A percentile compares a stretch with the other conserved stretches of the same genome.
Evolutionary conservation across 2,113 vertebrate species (phyloP).

Genomic region (Pelvicachromis taeniatus): DNA sequence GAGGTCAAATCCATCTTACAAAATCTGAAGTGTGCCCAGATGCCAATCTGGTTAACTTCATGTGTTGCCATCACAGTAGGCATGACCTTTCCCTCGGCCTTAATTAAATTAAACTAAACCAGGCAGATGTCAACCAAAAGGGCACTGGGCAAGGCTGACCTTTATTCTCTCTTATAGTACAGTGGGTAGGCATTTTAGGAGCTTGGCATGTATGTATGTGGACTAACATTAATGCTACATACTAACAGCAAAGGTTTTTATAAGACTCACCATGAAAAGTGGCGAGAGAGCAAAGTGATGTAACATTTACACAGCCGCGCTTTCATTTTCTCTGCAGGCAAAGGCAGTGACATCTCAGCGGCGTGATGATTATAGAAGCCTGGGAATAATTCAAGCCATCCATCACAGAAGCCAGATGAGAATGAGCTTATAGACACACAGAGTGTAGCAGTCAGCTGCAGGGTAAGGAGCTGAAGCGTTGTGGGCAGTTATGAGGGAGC

Average conservation of each 20-base stretch:
- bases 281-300: neutral
- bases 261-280: neutral
- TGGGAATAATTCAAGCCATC: conserved; percentile 2
- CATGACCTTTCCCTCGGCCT: conserved; percentile 41
- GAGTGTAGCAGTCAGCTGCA: neutral
- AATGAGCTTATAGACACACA: neutral
- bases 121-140: conserved; percentile 49
- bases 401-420: conserved; percentile 6
- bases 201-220: neutral
- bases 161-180: conserved; percentile 22
- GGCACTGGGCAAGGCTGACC: conserved; percentile 45
- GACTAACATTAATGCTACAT: neutral
- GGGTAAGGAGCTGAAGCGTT: neutral
- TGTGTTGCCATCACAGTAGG: neutral
- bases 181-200: neutral
- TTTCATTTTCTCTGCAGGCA: conserved; percentile 13
- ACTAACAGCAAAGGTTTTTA: neutral
- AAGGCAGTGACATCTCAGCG: neutral
- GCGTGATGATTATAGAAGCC: conserved; percentile 24
- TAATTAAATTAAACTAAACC: conserved; percentile 36
- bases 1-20: neutral
- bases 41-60: neutral
- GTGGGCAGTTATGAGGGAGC: neutral
- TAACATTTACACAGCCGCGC: neutral
- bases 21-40: neutral